These are phyloP conservation scores for Astropecten irregularis DNA, from an alignment of 53 echinoderm and acorn worm species.

Conservation along the genomic window DNA sequence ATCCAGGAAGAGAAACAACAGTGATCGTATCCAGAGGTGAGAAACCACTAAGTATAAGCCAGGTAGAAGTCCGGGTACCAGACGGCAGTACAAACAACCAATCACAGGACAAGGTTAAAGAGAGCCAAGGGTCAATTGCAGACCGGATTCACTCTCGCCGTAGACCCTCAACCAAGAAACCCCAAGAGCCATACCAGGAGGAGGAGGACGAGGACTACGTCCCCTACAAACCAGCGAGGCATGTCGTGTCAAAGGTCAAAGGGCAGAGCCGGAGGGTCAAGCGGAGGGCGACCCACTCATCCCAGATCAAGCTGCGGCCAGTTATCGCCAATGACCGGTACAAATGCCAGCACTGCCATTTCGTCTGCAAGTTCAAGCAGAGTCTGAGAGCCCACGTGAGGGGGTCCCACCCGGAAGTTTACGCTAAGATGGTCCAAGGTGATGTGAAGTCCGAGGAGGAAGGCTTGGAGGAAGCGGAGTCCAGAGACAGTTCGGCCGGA, in stretches of 20 bases:
- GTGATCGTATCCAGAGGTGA: not conserved
- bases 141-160: slow-evolving; percentile 44
- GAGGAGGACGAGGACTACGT: slow-evolving; percentile 19
- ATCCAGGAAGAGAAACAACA: not conserved
- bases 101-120: not conserved
- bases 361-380: slow-evolving; percentile 50
- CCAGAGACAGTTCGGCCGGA: not conserved
- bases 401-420: slow-evolving; percentile 12
- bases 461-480: not conserved
- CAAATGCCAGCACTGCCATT: slow-evolving; percentile 60
- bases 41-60: too few relatives aligned
- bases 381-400: slow-evolving; percentile 6
- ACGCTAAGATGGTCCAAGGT: not conserved
- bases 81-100: too few relatives aligned
- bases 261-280: not conserved
- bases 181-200: not conserved
- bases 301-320: not conserved
- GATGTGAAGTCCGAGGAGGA: not conserved
- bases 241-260: not conserved
- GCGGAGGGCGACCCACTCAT: not conserved
- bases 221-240: slow-evolving; percentile 27
- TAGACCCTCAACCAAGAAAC: not conserved
- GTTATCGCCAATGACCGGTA: not conserved
- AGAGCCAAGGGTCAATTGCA: slow-evolving; percentile 10
- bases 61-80: too few relatives aligned